These are phyloP conservation scores for Adelognathus sp. DNA, from an alignment of 2,888 invertebrate species.

Conservation along the genomic window DNA sequence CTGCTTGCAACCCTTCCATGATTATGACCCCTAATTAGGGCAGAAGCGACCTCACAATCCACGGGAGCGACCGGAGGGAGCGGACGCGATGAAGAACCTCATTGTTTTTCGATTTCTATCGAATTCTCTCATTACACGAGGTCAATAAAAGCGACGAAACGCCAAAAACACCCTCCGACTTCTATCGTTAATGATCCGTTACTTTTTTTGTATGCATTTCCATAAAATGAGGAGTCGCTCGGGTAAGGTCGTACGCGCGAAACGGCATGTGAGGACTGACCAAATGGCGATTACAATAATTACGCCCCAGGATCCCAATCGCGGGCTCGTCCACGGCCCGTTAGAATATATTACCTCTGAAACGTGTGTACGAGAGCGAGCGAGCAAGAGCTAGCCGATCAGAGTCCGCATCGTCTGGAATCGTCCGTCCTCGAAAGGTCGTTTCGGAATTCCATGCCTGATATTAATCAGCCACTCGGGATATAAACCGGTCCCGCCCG, in stretches of 20 bases:
- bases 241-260: not conserved
- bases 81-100: too few species aligned
- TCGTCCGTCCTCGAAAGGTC: constrained; percentile 67
- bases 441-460: constrained; percentile 61
- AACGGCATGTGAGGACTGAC: not conserved
- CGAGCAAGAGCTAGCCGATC: constrained; percentile 4
- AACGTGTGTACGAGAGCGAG: constrained; percentile 20
- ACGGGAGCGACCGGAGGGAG: too few species aligned
- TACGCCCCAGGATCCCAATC: constrained; percentile 47
- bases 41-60: too few species aligned
- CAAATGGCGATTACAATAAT: constrained; percentile 45
- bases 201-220: not conserved
- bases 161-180: not conserved
- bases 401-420: not conserved
- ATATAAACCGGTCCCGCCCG: constrained; percentile 47
- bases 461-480: constrained; percentile 64
- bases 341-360: constrained; percentile 26
- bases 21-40: too few species aligned
- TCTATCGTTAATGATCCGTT: not conserved
- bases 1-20: too few species aligned
- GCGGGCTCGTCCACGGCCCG: constrained; percentile 1
- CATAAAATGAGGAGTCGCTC: not conserved
- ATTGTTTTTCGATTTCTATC: too few species aligned
- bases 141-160: too few species aligned
- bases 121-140: too few species aligned